These are phyloP conservation scores for Scaptomyza parva DNA, from an alignment of 2,888 invertebrate genomes.

Conservation along the genomic window DNA sequence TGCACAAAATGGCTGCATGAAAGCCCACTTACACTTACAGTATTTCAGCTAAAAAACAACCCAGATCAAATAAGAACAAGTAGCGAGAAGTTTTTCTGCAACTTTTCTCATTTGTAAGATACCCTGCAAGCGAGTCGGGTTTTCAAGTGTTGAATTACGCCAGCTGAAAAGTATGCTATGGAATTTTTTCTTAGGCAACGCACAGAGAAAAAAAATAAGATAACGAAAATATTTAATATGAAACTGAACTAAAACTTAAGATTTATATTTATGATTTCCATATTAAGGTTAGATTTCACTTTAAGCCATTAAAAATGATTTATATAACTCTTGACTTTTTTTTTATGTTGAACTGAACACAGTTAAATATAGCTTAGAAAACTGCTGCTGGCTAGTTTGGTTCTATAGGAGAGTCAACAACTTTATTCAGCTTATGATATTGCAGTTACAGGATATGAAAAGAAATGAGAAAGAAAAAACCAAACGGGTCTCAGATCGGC, in stretches of 20 bases:
- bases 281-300: background rate
- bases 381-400: background rate
- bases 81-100: background rate
- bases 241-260: background rate
- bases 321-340: background rate
- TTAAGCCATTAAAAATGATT: background rate
- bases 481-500: slow-evolving; percentile 1
- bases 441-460: slow-evolving; percentile 42
- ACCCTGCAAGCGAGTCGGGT: slow-evolving; percentile 12
- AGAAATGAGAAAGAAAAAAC: slow-evolving; percentile 11
- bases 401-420: slow-evolving; percentile 16
- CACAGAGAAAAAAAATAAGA: no score
- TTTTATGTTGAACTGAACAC: background rate
- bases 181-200: background rate
- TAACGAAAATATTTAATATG: background rate
- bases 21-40: slow-evolving; percentile 71
- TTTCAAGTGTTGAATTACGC: background rate
- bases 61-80: slow-evolving; percentile 47
- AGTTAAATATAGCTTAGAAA: slow-evolving; percentile 24
- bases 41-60: slow-evolving; percentile 61
- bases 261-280: background rate
- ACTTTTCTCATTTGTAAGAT: slow-evolving; percentile 1
- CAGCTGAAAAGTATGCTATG: slow-evolving; percentile 7
- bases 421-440: slow-evolving; percentile 32
- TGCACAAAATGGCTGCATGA: slow-evolving; percentile 69